These are phyloP conservation scores for Mesoligia furuncula DNA, from an alignment of 2,888 invertebrate species.

Conservation along the genomic window DNA sequence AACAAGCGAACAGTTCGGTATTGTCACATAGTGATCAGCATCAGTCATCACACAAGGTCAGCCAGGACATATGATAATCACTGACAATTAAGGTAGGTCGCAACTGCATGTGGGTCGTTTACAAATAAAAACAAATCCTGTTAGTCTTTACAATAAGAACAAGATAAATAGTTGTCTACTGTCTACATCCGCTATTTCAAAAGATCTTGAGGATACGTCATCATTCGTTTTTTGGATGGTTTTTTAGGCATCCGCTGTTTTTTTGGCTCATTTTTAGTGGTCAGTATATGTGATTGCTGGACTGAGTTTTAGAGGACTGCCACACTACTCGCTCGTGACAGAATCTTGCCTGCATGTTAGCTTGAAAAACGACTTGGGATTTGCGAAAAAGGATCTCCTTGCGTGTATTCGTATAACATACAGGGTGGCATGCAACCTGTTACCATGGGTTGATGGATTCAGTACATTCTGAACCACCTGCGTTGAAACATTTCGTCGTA, in stretches of 20 bases:
- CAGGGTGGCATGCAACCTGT: background rate
- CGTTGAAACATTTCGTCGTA: background rate
- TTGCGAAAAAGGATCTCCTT: background rate
- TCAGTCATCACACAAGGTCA: conserved; percentile 69
- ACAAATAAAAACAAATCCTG: conserved; percentile 64
- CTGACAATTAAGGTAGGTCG: conserved; percentile 67
- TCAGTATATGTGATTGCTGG: conserved; percentile 23
- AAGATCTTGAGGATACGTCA: conserved; percentile 47
- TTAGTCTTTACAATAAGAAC: conserved; percentile 50
- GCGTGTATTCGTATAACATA: background rate
- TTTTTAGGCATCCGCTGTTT: conserved; percentile 30
- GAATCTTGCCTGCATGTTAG: background rate
- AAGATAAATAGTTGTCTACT: conserved; percentile 52
- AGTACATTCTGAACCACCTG: background rate
- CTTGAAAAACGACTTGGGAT: background rate
- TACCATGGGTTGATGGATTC: background rate
- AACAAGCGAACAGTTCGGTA: conserved; percentile 37
- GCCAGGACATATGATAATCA: conserved; percentile 69
- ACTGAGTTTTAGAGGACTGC: background rate
- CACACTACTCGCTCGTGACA: background rate
- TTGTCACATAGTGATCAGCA: conserved; percentile 50
- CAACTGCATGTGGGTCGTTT: conserved; percentile 45
- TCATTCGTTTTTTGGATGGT: conserved; percentile 23
- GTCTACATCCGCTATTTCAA: conserved; percentile 57
- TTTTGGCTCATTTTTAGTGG: conserved; percentile 26